Conservation (phyloP, 2,797 vertebrate species). For the Pangasius krempfi region DNA sequence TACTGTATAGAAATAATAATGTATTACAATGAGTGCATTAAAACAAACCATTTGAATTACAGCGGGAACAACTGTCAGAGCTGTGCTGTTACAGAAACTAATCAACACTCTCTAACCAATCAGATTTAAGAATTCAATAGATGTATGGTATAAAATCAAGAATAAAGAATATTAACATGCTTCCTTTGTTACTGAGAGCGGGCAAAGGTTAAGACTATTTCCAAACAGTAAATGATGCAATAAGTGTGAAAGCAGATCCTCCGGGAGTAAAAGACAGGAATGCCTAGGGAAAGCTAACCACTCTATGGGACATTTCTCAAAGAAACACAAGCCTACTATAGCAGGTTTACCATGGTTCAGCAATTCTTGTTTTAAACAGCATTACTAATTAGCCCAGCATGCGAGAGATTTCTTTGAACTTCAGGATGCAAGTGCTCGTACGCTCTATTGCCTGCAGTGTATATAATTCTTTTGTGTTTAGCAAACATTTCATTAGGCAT, state of each 20-base stretch:
- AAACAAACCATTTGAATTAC: neutral
- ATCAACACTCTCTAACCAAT: neutral
- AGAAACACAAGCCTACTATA: slow-evolving; percentile 8
- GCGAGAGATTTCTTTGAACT: neutral
- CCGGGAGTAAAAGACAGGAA: neutral
- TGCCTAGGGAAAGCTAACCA: slow-evolving; percentile 3
- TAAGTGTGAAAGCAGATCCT: neutral
- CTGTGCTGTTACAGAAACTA: neutral
- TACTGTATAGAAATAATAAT: neutral
- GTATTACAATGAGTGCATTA: neutral
- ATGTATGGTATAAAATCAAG: neutral
- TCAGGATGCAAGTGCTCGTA: neutral
- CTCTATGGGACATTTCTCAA: neutral
- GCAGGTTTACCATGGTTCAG: neutral
- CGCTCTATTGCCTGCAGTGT: slow-evolving; percentile 13
- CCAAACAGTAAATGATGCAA: slow-evolving; percentile 24
- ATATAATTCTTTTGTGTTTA: slow-evolving; percentile 50
- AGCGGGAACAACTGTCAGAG: neutral
- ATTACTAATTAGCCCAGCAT: slow-evolving; percentile 13
- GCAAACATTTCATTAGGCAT: slow-evolving; percentile 61
- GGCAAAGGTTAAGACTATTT: neutral
- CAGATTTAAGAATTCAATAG: neutral
- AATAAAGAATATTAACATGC: neutral
- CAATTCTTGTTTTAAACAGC: slow-evolving; percentile 17
- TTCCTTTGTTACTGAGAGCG: neutral